These are phyloP conservation scores for Platyrinchus mystaceus DNA, from an alignment of 2,797 vertebrate genomes.

Conservation along the genomic window DNA sequence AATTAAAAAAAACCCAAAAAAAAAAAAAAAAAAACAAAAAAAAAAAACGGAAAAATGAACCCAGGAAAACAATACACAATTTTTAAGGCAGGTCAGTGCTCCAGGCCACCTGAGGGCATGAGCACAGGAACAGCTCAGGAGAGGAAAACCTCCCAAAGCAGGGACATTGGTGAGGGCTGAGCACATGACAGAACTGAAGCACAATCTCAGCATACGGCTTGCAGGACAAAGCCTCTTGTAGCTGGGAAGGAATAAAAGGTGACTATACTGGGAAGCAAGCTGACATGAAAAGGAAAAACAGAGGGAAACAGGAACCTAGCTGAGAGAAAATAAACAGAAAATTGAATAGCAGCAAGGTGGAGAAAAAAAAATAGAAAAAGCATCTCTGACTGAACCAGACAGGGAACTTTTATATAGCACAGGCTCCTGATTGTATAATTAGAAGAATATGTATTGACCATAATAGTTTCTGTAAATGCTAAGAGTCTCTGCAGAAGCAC, in stretches of 20 bases:
- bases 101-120: not conserved
- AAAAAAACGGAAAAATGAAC: not conserved
- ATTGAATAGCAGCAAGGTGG: not conserved
- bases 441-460: not conserved
- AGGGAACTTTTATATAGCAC: not conserved
- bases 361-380: not conserved
- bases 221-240: not conserved
- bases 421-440: not conserved
- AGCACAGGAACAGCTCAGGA: not conserved
- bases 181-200: not conserved
- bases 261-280: not conserved
- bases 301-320: not conserved
- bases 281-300: rapidly evolving
- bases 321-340: not conserved
- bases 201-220: not conserved
- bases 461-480: not conserved
- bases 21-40: too few relatives aligned
- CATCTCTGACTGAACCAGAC: not conserved
- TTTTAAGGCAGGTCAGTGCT: not conserved
- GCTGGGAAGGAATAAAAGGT: not conserved
- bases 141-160: not conserved
- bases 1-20: not conserved
- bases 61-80: not conserved
- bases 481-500: not conserved
- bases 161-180: not conserved